A percentile compares a stretch with the other conserved stretches of the same genome.
Conservation (phyloP, 2,888 invertebrate species). For the Sphaerophoria rueppellii region DNA sequence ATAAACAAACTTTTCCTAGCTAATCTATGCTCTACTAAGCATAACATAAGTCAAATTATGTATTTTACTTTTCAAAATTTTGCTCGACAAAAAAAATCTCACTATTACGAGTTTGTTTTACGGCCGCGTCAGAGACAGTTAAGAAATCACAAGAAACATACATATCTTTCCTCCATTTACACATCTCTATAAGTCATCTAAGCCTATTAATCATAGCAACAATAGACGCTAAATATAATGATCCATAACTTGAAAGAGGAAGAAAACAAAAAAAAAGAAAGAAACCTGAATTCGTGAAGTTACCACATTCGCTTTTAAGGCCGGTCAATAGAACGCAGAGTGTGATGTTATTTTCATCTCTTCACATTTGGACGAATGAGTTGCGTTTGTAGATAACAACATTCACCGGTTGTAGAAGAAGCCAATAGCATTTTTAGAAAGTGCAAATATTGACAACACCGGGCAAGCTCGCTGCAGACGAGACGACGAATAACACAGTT, state of each 20-base stretch:
- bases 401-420: slow-evolving; percentile 2
- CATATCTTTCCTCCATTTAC: neutral
- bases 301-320: slow-evolving; percentile 36
- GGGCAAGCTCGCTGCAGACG: neutral
- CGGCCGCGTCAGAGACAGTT: slow-evolving; percentile 14
- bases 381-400: neutral
- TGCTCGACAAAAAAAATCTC: neutral
- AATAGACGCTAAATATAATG: slow-evolving; percentile 29
- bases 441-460: slow-evolving; percentile 47
- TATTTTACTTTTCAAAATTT: slow-evolving; percentile 40
- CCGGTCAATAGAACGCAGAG: slow-evolving; percentile 26
- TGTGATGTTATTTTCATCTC: slow-evolving; percentile 4
- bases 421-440: slow-evolving; percentile 51
- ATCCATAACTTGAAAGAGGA: slow-evolving; percentile 30
- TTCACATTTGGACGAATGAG: slow-evolving; percentile 5
- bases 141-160: neutral
- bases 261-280: slow-evolving; percentile 2
- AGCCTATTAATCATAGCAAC: slow-evolving; percentile 20
- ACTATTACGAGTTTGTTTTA: slow-evolving; percentile 36
- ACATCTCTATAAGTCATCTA: slow-evolving; percentile 1
- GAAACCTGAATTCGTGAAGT: slow-evolving; percentile 31
- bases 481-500: neutral
- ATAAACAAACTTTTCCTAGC: slow-evolving; percentile 35
- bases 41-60: slow-evolving; percentile 54
- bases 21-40: slow-evolving; percentile 57